Evolutionary conservation across 1,140 invertebrate species (phyloP).

Genomic region (Pollicipes pollicipes): DNA sequence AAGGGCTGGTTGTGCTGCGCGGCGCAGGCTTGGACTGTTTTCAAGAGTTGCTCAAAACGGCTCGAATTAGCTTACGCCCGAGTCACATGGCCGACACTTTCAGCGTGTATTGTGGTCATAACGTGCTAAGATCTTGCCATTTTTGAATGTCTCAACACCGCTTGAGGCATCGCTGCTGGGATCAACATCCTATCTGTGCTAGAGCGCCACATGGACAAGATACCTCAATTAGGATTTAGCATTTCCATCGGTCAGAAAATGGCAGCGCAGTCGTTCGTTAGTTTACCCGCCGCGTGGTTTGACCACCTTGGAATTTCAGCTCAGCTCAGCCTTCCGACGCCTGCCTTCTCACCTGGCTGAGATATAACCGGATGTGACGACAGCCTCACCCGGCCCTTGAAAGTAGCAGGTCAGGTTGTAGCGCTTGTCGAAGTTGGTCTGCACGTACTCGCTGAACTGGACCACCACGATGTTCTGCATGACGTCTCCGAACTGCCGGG

Average conservation of each 20-base stretch:
- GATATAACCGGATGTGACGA: constrained; percentile 82
- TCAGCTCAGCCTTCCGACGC: not conserved
- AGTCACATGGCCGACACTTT: no score
- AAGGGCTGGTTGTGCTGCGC: no score
- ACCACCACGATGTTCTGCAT: constrained; percentile 88
- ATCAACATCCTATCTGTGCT: no score
- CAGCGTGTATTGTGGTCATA: no score
- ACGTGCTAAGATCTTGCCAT: no score
- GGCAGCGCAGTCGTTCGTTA: not conserved
- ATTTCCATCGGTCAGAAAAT: not conserved
- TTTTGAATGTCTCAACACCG: no score
- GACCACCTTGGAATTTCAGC: not conserved
- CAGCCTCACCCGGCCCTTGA: constrained; percentile 72
- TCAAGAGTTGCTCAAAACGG: no score
- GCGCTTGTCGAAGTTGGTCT: constrained; percentile 71
- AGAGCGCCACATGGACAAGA: no score
- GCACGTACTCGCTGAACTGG: constrained; percentile 80
- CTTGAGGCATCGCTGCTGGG: no score
- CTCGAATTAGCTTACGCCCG: no score
- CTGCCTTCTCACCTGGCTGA: constrained; percentile 70
- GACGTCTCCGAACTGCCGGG: constrained; percentile 42
- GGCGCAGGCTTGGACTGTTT: no score
- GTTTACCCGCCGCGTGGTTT: not conserved
- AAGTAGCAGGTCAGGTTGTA: constrained; percentile 83
- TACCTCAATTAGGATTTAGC: no score